A percentile compares a stretch with the other conserved stretches of the same genome.
Conservation (phyloP, 2,113 vertebrate genomes). For the Chamaea fasciata region DNA sequence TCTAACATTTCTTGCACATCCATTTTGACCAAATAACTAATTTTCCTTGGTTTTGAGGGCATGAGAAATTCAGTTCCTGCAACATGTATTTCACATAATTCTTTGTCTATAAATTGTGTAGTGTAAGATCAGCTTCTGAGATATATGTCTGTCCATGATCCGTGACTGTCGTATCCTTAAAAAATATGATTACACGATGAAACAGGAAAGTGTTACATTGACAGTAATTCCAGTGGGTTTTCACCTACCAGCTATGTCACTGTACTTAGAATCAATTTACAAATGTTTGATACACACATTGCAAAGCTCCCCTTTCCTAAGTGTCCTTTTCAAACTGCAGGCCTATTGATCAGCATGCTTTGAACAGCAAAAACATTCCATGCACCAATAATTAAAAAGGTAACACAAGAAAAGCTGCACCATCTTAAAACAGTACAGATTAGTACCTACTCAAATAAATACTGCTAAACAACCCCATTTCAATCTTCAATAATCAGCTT, state of each 20-base stretch:
- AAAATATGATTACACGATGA: neutral
- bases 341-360: neutral
- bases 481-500: neutral
- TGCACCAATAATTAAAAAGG: neutral
- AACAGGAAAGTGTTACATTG: neutral
- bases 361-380: neutral
- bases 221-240: neutral
- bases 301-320: neutral
- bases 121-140: neutral
- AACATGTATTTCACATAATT: neutral
- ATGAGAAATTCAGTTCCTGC: neutral
- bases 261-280: neutral
- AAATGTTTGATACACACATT: neutral
- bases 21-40: neutral
- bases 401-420: neutral
- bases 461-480: neutral
- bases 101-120: neutral
- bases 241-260: neutral
- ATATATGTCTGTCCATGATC: accelerated
- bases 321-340: neutral
- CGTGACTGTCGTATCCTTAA: neutral
- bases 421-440: neutral
- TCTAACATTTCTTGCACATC: neutral
- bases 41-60: neutral
- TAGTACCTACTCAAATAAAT: neutral